These are phyloP conservation scores for Anorthoa munda DNA, from an alignment of 2,888 invertebrate species.

Conservation along the genomic window DNA sequence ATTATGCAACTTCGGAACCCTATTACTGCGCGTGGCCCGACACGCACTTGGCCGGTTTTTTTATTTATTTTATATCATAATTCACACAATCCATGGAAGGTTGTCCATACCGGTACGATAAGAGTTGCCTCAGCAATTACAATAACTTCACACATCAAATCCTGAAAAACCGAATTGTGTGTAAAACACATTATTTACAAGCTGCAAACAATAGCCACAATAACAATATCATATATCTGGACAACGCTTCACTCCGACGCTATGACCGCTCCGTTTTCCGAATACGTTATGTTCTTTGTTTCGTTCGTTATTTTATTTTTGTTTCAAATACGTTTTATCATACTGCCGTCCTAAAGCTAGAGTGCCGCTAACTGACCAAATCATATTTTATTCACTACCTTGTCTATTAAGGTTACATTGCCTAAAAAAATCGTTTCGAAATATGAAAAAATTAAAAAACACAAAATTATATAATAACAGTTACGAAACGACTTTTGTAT, in stretches of 20 bases:
- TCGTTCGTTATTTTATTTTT: slow-evolving; percentile 42
- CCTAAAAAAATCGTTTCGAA: no score
- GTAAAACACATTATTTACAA: slow-evolving; percentile 18
- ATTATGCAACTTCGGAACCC: no score
- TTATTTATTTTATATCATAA: no score
- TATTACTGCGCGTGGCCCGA: no score
- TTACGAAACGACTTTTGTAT: no score
- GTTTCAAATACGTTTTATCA: slow-evolving; percentile 48
- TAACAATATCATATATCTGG: slow-evolving; percentile 36
- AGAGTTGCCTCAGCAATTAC: background rate
- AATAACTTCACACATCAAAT: slow-evolving; percentile 1
- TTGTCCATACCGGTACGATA: background rate
- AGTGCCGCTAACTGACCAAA: no score
- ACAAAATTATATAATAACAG: no score
- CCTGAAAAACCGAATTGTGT: background rate
- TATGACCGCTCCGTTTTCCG: slow-evolving; percentile 35
- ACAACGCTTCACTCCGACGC: slow-evolving; percentile 17
- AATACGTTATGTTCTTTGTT: slow-evolving; percentile 58
- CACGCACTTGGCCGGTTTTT: no score
- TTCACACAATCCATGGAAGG: no score
- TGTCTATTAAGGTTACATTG: no score
- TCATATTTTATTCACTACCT: no score
- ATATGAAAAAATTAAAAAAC: no score
- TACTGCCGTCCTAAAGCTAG: background rate
- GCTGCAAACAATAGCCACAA: slow-evolving; percentile 11